phyloP scores from a whole-genome alignment of 2,888 invertebrate genomes.

The Lithophane socia region DNA sequence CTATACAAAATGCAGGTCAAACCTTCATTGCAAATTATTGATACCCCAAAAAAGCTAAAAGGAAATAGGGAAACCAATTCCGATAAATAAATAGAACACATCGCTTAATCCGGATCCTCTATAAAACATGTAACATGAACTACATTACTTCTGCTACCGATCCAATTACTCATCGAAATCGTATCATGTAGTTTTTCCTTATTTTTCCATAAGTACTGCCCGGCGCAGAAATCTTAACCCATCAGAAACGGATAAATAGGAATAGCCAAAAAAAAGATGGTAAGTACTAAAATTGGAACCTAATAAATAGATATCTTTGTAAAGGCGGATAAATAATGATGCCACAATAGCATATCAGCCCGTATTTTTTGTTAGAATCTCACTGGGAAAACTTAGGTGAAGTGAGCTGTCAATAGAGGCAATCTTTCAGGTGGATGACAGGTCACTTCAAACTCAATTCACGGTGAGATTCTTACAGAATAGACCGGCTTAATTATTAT shows the following conservation, averaged over 20 bases:
- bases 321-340: neutral
- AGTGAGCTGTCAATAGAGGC: neutral
- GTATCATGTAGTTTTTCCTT: constrained; percentile 46
- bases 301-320: neutral
- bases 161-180: constrained; percentile 59
- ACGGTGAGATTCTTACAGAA: neutral
- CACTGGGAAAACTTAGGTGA: neutral
- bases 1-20: constrained; percentile 3
- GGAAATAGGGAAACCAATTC: constrained; percentile 57
- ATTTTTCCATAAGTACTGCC: constrained; percentile 45
- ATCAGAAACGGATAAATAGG: constrained; percentile 6
- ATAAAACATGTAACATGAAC: constrained; percentile 68
- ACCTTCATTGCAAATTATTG: constrained; percentile 17
- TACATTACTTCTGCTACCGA: constrained; percentile 52
- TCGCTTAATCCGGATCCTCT: constrained; percentile 62
- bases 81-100: constrained; percentile 68
- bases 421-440: neutral
- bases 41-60: constrained; percentile 27
- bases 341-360: neutral
- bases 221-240: constrained; percentile 19
- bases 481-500: neutral
- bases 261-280: neutral
- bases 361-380: neutral
- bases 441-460: neutral
- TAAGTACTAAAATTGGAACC: constrained; percentile 7